Evolutionary conservation across 2,888 invertebrate species (phyloP).

Genomic region (Sminthurinus aureus): DNA sequence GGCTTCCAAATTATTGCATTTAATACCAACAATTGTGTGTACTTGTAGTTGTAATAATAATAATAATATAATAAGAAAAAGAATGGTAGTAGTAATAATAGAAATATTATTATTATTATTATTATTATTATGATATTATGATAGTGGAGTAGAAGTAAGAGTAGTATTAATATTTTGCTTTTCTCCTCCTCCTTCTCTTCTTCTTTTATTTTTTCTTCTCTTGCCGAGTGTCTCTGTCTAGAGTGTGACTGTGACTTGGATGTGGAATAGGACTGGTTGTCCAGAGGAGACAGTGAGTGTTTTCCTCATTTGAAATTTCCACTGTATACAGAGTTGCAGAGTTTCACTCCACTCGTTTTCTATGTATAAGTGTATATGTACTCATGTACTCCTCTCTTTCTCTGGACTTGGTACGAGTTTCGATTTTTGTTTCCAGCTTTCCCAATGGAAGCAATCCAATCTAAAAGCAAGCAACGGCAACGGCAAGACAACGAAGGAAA

Average conservation of each 20-base stretch:
- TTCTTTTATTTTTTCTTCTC: neutral
- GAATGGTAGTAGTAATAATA: neutral
- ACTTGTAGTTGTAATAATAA: too few species aligned
- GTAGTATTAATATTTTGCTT: neutral
- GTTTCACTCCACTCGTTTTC: neutral
- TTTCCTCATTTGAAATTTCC: neutral
- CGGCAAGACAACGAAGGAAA: too few species aligned
- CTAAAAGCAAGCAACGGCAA: too few species aligned
- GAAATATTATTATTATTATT: neutral
- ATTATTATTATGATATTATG: neutral
- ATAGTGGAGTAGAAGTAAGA: neutral
- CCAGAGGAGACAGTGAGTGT: slow-evolving; percentile 19
- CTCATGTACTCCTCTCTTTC: too few species aligned
- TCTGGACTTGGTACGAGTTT: neutral
- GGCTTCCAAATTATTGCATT: too few species aligned
- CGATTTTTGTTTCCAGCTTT: neutral
- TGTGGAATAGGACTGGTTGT: neutral
- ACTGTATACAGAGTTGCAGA: neutral
- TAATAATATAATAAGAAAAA: neutral
- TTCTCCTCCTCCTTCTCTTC: neutral
- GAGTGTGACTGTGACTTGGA: neutral
- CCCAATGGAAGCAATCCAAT: neutral
- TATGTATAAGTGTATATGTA: neutral
- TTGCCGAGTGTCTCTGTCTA: neutral
- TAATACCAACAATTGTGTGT: too few species aligned